Conservation (phyloP, 2,113 vertebrate species). For the Carollia perspicillata region DNA sequence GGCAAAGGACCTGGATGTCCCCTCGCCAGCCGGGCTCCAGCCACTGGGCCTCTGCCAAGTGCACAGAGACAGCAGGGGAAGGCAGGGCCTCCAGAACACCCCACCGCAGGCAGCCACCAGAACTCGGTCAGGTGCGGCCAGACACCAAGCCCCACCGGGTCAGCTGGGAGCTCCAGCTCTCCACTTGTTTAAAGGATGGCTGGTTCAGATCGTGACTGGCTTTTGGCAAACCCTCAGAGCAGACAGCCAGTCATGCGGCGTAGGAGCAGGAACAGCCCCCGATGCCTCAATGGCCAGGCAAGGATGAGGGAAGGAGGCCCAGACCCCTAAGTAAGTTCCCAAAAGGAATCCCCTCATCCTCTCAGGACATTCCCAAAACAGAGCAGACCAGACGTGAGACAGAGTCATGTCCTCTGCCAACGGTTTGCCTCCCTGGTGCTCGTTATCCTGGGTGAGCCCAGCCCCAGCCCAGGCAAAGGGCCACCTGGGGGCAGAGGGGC, state of each 20-base stretch:
- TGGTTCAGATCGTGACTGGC: background rate
- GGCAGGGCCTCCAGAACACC: background rate
- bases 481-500: background rate
- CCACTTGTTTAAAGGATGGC: background rate
- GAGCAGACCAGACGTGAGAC: background rate
- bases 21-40: background rate
- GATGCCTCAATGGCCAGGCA: background rate
- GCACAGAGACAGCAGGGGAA: background rate
- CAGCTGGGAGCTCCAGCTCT: background rate
- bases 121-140: background rate
- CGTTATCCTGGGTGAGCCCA: background rate
- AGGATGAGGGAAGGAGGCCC: background rate
- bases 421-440: background rate
- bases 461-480: background rate
- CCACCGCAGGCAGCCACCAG: background rate
- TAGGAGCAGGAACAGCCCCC: background rate
- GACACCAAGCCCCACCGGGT: accelerated
- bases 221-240: background rate
- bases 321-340: background rate
- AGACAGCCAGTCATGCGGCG: too few relatives aligned
- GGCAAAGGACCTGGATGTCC: background rate
- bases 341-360: background rate
- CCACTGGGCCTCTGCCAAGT: background rate
- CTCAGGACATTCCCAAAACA: background rate
- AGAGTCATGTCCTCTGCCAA: background rate